Conservation (phyloP, 1,140 invertebrate genomes). For the Sarcophaga bullata region DNA sequence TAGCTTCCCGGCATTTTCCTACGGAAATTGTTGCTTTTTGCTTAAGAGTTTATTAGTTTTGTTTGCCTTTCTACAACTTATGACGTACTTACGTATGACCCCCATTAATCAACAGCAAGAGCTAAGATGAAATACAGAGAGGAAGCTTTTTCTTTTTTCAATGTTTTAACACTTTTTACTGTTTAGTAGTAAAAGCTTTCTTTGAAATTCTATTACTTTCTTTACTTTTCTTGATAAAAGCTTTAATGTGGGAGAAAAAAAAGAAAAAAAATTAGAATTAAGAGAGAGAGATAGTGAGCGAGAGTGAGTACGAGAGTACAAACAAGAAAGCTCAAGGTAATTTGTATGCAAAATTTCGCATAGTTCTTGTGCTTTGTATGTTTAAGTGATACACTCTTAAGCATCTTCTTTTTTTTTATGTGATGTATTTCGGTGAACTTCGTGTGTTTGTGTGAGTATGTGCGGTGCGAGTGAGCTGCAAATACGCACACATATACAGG, state of each 20-base stretch:
- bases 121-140: neutral
- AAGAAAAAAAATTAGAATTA: too few species aligned
- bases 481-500: neutral
- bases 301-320: neutral
- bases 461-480: neutral
- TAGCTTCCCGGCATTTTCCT: constrained; percentile 1
- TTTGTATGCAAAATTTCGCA: constrained; percentile 19
- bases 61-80: neutral
- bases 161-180: neutral
- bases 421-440: constrained; percentile 4
- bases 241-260: too few species aligned
- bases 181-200: neutral
- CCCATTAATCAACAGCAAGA: neutral
- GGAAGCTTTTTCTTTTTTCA: neutral
- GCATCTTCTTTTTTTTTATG: neutral
- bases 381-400: neutral
- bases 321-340: constrained; percentile 29
- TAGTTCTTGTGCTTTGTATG: neutral
- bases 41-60: neutral
- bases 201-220: neutral
- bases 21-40: constrained; percentile 9
- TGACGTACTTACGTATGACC: constrained; percentile 16
- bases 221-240: too few species aligned
- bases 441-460: neutral
- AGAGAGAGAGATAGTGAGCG: too few species aligned